Percentiles rank a stretch among this genome's conserved stretches.
phyloP scores from a whole-genome alignment of 2,888 invertebrate genomes.

The Amaurobius ferox region DNA sequence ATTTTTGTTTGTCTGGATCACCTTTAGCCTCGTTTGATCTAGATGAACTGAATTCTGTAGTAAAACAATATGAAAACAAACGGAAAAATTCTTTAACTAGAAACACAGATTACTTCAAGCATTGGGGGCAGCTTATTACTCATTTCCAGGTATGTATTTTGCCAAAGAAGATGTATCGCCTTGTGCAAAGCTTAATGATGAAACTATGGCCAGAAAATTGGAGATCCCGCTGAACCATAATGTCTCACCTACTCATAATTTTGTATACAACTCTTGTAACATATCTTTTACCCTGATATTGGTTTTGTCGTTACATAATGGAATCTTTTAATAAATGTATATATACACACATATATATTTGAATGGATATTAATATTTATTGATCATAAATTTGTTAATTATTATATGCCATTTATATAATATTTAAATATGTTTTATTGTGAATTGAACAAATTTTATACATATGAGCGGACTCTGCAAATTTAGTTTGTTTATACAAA shows the following conservation, averaged over 20 bases:
- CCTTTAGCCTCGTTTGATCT: no score
- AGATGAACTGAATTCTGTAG: no score
- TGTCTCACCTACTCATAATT: constrained; percentile 33
- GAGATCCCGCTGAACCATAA: constrained; percentile 64
- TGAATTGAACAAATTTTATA: constrained; percentile 68
- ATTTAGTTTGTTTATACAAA: not conserved
- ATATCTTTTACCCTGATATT: constrained; percentile 55
- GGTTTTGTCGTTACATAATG: constrained; percentile 42
- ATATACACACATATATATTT: constrained; percentile 40
- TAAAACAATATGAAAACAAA: no score
- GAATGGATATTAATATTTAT: constrained; percentile 26
- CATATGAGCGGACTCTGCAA: not conserved
- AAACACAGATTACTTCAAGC: constrained; percentile 72
- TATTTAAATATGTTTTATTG: constrained; percentile 60
- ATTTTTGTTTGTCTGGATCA: no score
- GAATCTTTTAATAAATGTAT: constrained; percentile 32
- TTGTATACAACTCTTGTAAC: constrained; percentile 34
- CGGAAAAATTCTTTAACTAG: not conserved
- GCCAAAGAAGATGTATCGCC: constrained; percentile 69
- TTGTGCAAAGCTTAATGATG: constrained; percentile 54
- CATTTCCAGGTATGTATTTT: constrained; percentile 69
- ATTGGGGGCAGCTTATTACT: constrained; percentile 54
- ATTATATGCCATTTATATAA: constrained; percentile 43
- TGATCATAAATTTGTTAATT: constrained; percentile 55
- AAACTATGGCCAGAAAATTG: constrained; percentile 64